phyloP scores from a whole-genome alignment of 2,113 vertebrate genomes.

The Myiagra hebetior region DNA sequence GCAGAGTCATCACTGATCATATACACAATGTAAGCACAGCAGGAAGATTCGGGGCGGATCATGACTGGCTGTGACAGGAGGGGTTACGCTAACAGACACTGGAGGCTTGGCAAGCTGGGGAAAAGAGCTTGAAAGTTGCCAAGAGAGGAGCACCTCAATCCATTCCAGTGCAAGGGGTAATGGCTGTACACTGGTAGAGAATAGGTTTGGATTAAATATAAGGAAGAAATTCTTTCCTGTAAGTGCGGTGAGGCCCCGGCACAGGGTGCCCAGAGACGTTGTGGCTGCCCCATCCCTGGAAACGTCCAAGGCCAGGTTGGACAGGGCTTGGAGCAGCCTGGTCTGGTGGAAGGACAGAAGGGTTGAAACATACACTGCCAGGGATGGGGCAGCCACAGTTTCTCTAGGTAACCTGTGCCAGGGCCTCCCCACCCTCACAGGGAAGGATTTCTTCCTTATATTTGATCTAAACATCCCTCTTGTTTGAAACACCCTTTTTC shows the following conservation, averaged over 20 bases:
- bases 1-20: background rate
- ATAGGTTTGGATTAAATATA: background rate
- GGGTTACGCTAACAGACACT: accelerated
- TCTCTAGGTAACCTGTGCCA: background rate
- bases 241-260: background rate
- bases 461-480: background rate
- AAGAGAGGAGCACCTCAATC: background rate
- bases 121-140: background rate
- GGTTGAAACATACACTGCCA: background rate
- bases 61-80: background rate
- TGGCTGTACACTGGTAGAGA: background rate
- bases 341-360: background rate
- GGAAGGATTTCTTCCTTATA: background rate
- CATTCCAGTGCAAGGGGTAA: background rate
- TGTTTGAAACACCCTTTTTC: background rate
- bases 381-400: background rate
- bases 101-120: background rate
- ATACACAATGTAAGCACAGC: background rate
- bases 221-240: background rate
- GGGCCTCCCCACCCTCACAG: background rate
- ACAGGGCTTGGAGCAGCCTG: accelerated
- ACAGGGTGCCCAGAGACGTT: background rate
- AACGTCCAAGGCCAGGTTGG: background rate
- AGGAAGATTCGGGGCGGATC: accelerated
- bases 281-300: background rate